Base-by-base conservation (phyloP, 2,113 vertebrate species). In the Parus major region DNA sequence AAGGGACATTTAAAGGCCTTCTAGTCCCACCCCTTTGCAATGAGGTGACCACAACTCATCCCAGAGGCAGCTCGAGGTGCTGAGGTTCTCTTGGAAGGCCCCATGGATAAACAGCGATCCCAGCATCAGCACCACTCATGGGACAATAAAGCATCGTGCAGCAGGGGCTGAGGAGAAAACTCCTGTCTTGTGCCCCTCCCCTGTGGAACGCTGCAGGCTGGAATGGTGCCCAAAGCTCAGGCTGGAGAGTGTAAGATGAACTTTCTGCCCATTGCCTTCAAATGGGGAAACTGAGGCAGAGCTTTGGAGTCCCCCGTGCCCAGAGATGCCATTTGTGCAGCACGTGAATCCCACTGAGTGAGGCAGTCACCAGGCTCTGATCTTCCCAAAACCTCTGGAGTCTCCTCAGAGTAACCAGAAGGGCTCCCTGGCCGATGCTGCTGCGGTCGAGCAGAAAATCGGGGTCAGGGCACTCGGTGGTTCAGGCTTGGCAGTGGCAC, bases 251-350 rank as follows among this genome's bases (percentile, higher is more conserved):
- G 9, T 7, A 20, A 21, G 11, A 3, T 35, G n/a, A 73, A 16
- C 2, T 82, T 66, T 79, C 21, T 60, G 22, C n/a, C 17, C 10
- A 13, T 24, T 64, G 17, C n/a, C 27, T 87, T 47, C 28, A 79
- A 75, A 33, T 0, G 2, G 25, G 29, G 44, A 93, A 64, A 55
- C 33, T 59, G 73, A 94, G 69, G 69, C 73, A 92, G 64, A 3
- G 9, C 42, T 77, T 36, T 3, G 2, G 36, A 21, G 52, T 28
- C 14, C 2, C 10, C 39, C 0, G 0, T 41, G 27, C 39, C 14
- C 66, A 55, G 27, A 80, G 11, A 44, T 14, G 11, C 47, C 42
- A 17, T 36, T 55, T 59, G 42, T 55, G 10, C 56, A 88, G 28
- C 10, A 18, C 17, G 2, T 52, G 16, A 35, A n/a, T 17, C 65